Base-by-base conservation (phyloP, 2,888 invertebrate genomes). In the Mesochorus sp. region DNA sequence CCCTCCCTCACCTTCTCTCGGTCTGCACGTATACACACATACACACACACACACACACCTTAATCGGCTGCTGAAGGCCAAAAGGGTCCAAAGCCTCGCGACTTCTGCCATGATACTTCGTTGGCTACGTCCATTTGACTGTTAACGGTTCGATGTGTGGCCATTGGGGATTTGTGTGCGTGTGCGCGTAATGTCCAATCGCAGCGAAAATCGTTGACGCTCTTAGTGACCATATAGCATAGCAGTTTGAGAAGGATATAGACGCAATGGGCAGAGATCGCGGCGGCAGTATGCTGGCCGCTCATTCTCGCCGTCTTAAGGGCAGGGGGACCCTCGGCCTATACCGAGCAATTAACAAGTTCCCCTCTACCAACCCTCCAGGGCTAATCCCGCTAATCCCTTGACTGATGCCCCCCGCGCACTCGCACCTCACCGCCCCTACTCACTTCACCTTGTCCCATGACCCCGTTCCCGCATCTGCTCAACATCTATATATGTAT, bases 341-440 rank as follows among this genome's bases (percentile, higher is more conserved):
- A 61, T 71, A 87, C 86, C 85, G 87, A 89, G 90, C 90, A 90
- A 90, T 90, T 90, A 90, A 90, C 90, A 88, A 90, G 90, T 90
- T 88, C 88, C 90, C 90, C 88, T 88, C 88, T 86, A 88, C n/a
- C n/a, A n/a, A n/a, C n/a, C n/a, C n/a, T n/a, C n/a, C n/a, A 86
- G 84, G 79, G 87, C 89, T 91, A 90, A 91, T 91, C 90, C 90
- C 82, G 86, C 89, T 91, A 90, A 91, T 90, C 89, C 90, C 89
- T 90, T 91, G 90, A 91, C 90, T 90, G 90, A 91, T 90, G 89
- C 89, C 86, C 85, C 85, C 84, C 67, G 51, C 71, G 47, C 47
- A 59, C 68, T 70, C 68, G n/a, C n/a, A 70, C 68, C 57, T 71
- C 61, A 39, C 72, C 70, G 53, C 55, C 62, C 28, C 61, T 70